Evolutionary conservation across 1,140 invertebrate genomes (phyloP).

Genomic region (Alviniconcha marisindica): DNA sequence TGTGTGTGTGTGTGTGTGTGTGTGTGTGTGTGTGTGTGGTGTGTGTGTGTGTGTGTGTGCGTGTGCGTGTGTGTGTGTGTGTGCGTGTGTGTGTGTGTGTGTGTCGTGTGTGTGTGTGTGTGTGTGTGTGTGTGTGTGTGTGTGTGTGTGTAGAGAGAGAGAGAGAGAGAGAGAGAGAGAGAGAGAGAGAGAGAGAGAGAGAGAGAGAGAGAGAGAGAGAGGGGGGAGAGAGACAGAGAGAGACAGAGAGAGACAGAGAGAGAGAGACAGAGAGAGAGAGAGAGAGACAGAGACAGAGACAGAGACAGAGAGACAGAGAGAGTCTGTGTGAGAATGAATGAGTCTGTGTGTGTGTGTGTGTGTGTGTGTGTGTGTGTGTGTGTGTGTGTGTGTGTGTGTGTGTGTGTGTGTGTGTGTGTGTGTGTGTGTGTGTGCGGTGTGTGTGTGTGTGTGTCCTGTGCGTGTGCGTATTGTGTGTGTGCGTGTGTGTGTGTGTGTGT

Average conservation of each 20-base stretch:
- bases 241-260: no score
- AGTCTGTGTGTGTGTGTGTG: neutral
- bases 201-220: no score
- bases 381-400: neutral
- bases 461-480: neutral
- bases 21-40: no score
- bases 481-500: neutral
- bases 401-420: conserved; percentile 8
- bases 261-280: no score
- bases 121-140: neutral
- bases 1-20: no score
- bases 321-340: neutral
- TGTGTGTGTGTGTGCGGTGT: conserved; percentile 29
- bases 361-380: neutral
- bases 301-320: no score
- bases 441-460: conserved; percentile 22
- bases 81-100: neutral
- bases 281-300: no score
- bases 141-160: no score
- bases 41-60: no score
- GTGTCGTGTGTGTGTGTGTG: neutral
- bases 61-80: neutral
- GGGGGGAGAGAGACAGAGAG: no score
- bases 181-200: no score
- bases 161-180: no score